A percentile compares a stretch with the other conserved stretches of the same genome.
Conservation (phyloP, 1,140 invertebrate genomes). For the Pygmarrhopalites habei region DNA sequence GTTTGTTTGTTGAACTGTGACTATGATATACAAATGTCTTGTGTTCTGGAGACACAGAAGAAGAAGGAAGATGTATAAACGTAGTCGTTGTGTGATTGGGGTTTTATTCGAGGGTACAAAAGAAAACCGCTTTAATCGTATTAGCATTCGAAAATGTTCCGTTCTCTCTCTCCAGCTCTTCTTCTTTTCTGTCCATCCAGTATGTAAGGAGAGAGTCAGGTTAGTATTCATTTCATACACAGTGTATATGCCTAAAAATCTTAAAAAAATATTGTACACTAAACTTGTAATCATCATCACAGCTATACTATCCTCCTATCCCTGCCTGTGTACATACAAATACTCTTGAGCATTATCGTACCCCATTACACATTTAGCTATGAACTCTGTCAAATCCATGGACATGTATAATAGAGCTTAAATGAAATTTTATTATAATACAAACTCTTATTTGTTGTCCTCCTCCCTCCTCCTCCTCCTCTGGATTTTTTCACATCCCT, state of each 20-base stretch:
- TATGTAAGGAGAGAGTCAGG: background rate
- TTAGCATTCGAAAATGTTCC: constrained; percentile 20
- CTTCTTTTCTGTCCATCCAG: constrained; percentile 4
- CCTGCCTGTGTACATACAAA: background rate
- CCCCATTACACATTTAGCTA: background rate
- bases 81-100: too few species aligned
- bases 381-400: background rate
- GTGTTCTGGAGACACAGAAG: too few species aligned
- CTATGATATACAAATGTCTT: too few species aligned
- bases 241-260: background rate
- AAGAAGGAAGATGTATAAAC: too few species aligned
- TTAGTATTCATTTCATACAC: background rate
- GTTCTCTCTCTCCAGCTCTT: background rate
- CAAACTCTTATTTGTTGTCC: background rate
- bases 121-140: constrained; percentile 32
- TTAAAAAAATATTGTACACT: background rate
- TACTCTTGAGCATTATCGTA: background rate
- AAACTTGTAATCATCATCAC: background rate
- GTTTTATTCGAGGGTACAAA: constrained; percentile 26
- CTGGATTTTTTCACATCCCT: too few species aligned
- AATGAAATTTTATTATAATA: background rate
- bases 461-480: background rate
- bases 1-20: too few species aligned
- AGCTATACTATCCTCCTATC: background rate
- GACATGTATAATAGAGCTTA: background rate